Evolutionary conservation across 2,888 invertebrate species (phyloP).

Genomic region (Drosophila sordidapex): DNA sequence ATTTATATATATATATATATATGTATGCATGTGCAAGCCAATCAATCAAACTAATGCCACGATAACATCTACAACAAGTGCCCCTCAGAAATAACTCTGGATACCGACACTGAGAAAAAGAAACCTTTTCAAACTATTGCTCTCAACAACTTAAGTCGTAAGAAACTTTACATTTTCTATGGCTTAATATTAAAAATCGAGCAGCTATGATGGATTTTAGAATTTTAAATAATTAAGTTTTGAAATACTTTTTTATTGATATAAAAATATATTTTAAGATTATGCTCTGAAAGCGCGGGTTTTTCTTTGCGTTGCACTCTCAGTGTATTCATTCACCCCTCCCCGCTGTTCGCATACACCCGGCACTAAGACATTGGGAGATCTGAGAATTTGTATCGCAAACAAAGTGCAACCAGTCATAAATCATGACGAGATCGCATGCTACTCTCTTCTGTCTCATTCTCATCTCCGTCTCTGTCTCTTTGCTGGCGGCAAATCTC

Average conservation of each 20-base stretch:
- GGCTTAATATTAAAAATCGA: too few relatives aligned
- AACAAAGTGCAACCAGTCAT: conserved; percentile 42
- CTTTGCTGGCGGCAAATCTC: conserved; percentile 34
- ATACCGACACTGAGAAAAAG: neutral
- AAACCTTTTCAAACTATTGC: neutral
- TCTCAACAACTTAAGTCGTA: neutral
- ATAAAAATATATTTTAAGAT: too few relatives aligned
- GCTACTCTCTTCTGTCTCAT: conserved; percentile 14
- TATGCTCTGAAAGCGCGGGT: too few relatives aligned
- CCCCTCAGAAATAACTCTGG: conserved; percentile 15
- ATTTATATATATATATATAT: neutral
- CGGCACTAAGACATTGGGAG: conserved; percentile 16
- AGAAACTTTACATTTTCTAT: neutral
- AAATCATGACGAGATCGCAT: conserved; percentile 65
- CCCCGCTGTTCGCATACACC: neutral
- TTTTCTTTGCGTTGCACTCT: neutral
- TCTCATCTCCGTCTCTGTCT: neutral
- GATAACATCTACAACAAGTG: conserved; percentile 65
- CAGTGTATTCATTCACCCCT: neutral
- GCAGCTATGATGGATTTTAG: neutral
- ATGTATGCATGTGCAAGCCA: conserved; percentile 39
- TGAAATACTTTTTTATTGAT: neutral
- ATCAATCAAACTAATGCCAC: conserved; percentile 62
- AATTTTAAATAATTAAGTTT: neutral
- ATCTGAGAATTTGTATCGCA: conserved; percentile 47